Evolutionary conservation across 2,888 invertebrate species (phyloP), one percentile per base, ranked within the genome.

Genomic region (Quadriops clusia): DNA sequence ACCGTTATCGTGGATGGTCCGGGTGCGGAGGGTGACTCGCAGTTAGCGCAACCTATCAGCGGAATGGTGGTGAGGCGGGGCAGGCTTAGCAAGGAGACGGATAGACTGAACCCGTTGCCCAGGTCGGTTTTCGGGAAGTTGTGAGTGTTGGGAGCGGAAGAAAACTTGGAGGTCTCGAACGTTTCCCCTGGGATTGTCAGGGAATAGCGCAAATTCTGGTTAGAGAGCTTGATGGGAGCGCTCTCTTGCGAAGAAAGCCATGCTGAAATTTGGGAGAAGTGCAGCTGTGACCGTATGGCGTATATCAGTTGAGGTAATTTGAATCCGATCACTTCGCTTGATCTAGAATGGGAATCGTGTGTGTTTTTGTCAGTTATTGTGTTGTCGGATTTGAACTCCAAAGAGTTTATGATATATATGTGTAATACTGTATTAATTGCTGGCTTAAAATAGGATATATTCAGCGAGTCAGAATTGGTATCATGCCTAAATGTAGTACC

Each of bases 261-360:
- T 32, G 94, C 90, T 28, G 90, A 85, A 43, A 95, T 76, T 68
- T 95, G 94, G 4, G 94, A 95, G 67, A 95, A 95, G 65, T 93
- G 90, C 36, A 95, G 72, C 61, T 91, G 90, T 4, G 94, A 94
- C 39, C 91, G 75, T 26, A 95, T 81, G 28, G 94, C 94, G 63
- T 87, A 89, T 53, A 91, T 73, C 44, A 95, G 67, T 60, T 86
- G 85, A 49, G 80, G 76, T 15, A 70, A 57, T 31, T 67, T 69
- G 43, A 70, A 65, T 38, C 61, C n/a, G n/a, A n/a, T n/a, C n/a
- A n/a, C n/a, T n/a, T n/a, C n/a, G n/a, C n/a, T n/a, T n/a, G n/a
- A n/a, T n/a, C n/a, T n/a, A n/a, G n/a, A n/a, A n/a, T n/a, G n/a
- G n/a, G n/a, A n/a, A n/a, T n/a, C n/a, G n/a, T n/a, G n/a, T n/a